Conservation (phyloP, 1,140 invertebrate species). For the Drosophila kanapiae region DNA sequence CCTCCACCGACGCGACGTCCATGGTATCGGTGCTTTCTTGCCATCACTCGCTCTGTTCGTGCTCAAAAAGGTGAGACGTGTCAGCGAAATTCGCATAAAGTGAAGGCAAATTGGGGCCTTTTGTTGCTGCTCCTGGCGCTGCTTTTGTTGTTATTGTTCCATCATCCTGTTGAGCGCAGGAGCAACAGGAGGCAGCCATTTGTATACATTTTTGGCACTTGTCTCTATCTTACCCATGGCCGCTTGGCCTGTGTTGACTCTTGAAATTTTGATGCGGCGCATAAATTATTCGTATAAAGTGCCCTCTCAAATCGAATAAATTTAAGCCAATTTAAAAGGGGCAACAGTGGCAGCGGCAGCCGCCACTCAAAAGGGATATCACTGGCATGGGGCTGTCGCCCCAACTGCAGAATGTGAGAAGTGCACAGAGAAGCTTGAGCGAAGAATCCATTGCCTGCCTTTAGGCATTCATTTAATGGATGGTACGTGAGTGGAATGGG, state of each 20-base stretch:
- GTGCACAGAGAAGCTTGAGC: neutral
- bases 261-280: constrained; percentile 56
- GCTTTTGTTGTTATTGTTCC: constrained; percentile 36
- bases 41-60: constrained; percentile 28
- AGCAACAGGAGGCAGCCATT: constrained; percentile 59
- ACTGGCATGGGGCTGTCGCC: neutral
- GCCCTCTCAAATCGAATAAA: constrained; percentile 61
- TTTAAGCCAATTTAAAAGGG: constrained; percentile 66
- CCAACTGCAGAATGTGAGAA: constrained; percentile 2
- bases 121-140: constrained; percentile 40
- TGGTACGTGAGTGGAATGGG: neutral
- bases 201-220: constrained; percentile 51
- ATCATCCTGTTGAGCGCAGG: constrained; percentile 52
- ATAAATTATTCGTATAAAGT: constrained; percentile 61
- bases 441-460: constrained; percentile 2
- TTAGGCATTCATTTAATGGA: constrained; percentile 13
- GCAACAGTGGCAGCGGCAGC: constrained; percentile 21
- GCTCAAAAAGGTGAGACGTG: constrained; percentile 55
- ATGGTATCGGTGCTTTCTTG: constrained; percentile 15
- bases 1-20: neutral
- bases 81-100: constrained; percentile 60
- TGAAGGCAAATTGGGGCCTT: constrained; percentile 54
- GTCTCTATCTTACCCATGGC: constrained; percentile 22
- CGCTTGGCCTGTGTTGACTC: constrained; percentile 33
- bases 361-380: constrained; percentile 41